A percentile compares a stretch with the other conserved stretches of the same genome.
Evolutionary conservation across 2,113 vertebrate genomes (phyloP).

Genomic region (Siniperca knerii): DNA sequence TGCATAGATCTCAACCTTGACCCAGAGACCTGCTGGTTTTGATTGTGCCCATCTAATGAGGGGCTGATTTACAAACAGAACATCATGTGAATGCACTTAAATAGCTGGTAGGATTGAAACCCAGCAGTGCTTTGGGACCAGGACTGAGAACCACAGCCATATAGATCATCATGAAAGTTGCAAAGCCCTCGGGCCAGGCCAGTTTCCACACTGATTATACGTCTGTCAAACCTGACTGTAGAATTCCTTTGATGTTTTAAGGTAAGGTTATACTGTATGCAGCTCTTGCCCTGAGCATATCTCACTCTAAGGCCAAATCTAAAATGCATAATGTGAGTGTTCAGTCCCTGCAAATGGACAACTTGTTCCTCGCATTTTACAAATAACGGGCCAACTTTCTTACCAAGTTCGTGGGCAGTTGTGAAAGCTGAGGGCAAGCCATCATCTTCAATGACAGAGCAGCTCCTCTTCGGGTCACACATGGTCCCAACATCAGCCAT

Average conservation of each 20-base stretch:
- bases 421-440: conserved; percentile 97
- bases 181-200: neutral
- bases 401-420: conserved; percentile 95
- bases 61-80: conserved; percentile 15
- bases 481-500: conserved; percentile 99
- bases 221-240: conserved; percentile 3
- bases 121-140: conserved; percentile 1
- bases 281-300: conserved; percentile 4
- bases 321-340: neutral
- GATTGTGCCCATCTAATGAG: conserved; percentile 4
- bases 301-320: neutral
- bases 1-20: neutral
- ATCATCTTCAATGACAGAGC: conserved; percentile 97
- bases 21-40: conserved; percentile 26
- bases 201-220: neutral
- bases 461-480: conserved; percentile 97
- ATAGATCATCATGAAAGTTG: conserved; percentile 17
- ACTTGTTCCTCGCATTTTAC: neutral
- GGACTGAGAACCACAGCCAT: neutral
- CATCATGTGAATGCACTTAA: conserved; percentile 28
- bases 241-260: conserved; percentile 18
- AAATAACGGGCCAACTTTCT: conserved; percentile 52
- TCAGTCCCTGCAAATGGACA: neutral
- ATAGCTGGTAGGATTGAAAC: neutral
- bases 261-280: neutral